Conservation (phyloP, 2,797 vertebrate species). For the Serranus cabrilla region DNA sequence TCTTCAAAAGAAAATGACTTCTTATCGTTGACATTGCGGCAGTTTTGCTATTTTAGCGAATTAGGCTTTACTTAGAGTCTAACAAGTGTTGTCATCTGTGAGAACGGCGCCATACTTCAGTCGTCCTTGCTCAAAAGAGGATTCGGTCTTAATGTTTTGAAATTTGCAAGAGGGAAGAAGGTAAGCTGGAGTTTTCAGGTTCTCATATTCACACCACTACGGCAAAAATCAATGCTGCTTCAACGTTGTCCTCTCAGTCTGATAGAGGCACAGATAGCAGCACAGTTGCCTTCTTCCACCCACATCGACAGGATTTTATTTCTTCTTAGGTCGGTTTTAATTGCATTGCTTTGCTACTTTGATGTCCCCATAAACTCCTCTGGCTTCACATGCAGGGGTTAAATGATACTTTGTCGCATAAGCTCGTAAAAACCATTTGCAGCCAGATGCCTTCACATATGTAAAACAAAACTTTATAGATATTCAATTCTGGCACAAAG, state of each 20-base stretch:
- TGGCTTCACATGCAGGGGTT: constrained; percentile 35
- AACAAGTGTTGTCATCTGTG: constrained; percentile 60
- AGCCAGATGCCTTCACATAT: constrained; percentile 30
- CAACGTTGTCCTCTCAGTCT: constrained; percentile 81
- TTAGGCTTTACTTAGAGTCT: constrained; percentile 48
- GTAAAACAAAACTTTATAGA: constrained; percentile 68
- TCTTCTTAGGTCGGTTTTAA: constrained; percentile 22
- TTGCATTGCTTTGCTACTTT: constrained; percentile 38
- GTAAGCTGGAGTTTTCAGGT: constrained; percentile 61
- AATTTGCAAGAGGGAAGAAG: constrained; percentile 56
- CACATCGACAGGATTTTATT: constrained; percentile 30
- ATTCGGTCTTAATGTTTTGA: constrained; percentile 16
- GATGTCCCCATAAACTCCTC: constrained; percentile 41
- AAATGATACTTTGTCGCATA: constrained; percentile 44
- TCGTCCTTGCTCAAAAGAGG: constrained; percentile 39
- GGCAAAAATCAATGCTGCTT: constrained; percentile 88
- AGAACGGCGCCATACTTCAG: constrained; percentile 55
- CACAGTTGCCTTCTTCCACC: constrained; percentile 9
- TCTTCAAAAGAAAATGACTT: constrained; percentile 81
- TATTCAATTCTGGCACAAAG: constrained; percentile 7
- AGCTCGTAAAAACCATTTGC: constrained; percentile 36
- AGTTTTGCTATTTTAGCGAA: constrained; percentile 70
- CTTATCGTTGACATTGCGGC: constrained; percentile 71
- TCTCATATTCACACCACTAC: constrained; percentile 84
- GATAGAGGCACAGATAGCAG: constrained; percentile 54